Evolutionary conservation across 2,113 vertebrate genomes (phyloP), one percentile per base, ranked within the genome.

Genomic region (Rousettus leschenaultii): DNA sequence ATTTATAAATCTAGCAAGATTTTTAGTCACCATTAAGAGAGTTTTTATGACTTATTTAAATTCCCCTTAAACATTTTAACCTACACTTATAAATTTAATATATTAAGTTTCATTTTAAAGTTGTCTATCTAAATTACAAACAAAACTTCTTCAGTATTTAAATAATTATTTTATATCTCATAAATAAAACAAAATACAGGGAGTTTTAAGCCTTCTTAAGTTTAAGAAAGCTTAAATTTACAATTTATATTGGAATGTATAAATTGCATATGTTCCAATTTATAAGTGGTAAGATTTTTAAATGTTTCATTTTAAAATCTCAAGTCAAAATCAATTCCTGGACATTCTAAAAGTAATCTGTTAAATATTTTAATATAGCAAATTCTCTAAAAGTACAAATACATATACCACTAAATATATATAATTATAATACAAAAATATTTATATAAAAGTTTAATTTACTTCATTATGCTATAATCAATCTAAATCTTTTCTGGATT

Each of bases 31-130:
- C 79, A 92, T 65, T 92, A 87, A 53, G 35, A 11, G 35, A 63
- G 13, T 13, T 96, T 77, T 94, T 80, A 89, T 63, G 38, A 70
- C 45, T 79, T 75, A 79, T 30, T 94, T 95, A 95, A 96, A 80
- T 73, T 43, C 18, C 28, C 48, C 33, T 87, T 88, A 80, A 93
- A 92, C 4, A 82, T 68, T 92, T 94, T 92, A 86, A 95, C 5
- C 30, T 85, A 2, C 19, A 82, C 73, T 96, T 91, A 65, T 68
- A 77, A 92, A 63, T 66, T 75, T 70, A 85, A 93, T 75, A 80
- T 55, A 59, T 61, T 75, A 43, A 43, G 51, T 84, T 59, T 93
- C 2, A 30, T 94, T 78, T 91, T 85, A 85, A 91, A 91, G 7
- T 74, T 92, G 38, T 97, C 94, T 87, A 75, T 77, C 7, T 53